A percentile compares a stretch with the other conserved stretches of the same genome.
Evolutionary conservation across 2,113 vertebrate genomes (phyloP).

Genomic region (Tupaia tana): DNA sequence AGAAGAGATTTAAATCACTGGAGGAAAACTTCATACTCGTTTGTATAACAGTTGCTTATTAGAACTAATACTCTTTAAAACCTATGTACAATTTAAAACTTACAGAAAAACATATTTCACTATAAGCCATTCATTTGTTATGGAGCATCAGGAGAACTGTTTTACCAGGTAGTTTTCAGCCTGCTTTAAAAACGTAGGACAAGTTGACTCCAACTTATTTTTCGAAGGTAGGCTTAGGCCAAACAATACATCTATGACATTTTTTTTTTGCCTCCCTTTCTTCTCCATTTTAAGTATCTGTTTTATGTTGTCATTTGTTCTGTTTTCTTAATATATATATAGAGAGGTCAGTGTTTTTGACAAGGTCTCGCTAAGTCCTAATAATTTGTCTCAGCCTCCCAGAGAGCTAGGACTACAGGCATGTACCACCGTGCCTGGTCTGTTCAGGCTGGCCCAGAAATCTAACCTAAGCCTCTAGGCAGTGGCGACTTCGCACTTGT

Average conservation of each 20-base stretch:
- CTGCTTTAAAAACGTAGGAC: not conserved
- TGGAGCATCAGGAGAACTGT: not conserved
- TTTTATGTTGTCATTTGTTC: too few species aligned
- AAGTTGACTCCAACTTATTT: not conserved
- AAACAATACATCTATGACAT: not conserved
- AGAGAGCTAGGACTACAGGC: too few species aligned
- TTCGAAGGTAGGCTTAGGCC: not conserved
- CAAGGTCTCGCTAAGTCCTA: too few species aligned
- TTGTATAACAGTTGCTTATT: conserved; percentile 48
- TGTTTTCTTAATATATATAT: too few species aligned
- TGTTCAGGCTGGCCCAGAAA: too few species aligned
- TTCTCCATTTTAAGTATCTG: not conserved
- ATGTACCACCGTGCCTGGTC: too few species aligned
- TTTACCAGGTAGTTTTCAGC: not conserved
- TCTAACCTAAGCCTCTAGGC: too few species aligned
- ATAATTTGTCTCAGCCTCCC: too few species aligned
- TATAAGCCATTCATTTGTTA: not conserved
- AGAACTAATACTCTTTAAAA: conserved; percentile 38
- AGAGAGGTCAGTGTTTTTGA: too few species aligned
- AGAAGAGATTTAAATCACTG: conserved; percentile 14
- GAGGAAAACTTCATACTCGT: not conserved
- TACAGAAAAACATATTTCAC: not conserved
- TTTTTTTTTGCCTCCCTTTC: not conserved
- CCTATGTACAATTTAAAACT: not conserved
- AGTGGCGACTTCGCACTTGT: too few species aligned